These are phyloP conservation scores for Cepaea hortensis DNA, from an alignment of 2,888 invertebrate species.

Conservation along the genomic window DNA sequence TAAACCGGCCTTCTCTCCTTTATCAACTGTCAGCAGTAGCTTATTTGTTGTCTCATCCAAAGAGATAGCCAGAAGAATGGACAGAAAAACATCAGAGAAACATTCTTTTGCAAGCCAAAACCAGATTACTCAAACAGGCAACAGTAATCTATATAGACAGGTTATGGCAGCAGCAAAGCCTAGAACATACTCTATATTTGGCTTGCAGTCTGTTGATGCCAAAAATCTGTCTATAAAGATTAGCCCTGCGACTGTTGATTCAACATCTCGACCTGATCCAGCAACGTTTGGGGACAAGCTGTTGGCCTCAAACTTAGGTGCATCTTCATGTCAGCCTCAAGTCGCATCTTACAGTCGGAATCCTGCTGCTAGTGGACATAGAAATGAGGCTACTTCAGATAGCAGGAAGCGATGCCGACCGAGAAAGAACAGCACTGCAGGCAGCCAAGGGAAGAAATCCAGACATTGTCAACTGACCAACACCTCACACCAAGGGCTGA, in stretches of 20 bases:
- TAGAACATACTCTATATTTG: not conserved
- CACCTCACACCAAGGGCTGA: not conserved
- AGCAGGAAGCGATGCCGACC: slow-evolving; percentile 5
- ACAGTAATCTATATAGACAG: not conserved
- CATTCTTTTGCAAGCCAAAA: not conserved
- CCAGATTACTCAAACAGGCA: not conserved
- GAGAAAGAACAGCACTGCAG: not conserved
- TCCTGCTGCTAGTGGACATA: not conserved
- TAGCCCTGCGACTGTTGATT: not conserved
- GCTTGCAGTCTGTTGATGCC: not conserved
- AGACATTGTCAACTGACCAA: not conserved
- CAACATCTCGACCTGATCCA: not conserved
- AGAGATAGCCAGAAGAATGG: slow-evolving; percentile 18
- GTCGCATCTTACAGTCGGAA: not conserved
- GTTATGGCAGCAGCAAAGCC: not conserved
- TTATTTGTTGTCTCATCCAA: slow-evolving; percentile 26
- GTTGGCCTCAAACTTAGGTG: not conserved
- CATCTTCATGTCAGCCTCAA: not conserved
- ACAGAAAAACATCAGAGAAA: not conserved
- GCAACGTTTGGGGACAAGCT: not conserved
- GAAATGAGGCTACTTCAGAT: not conserved
- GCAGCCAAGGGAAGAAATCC: not conserved
- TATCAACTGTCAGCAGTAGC: slow-evolving; percentile 23
- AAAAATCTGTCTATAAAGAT: no score
- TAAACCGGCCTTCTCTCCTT: not conserved